Evolutionary conservation across 2,888 invertebrate species (phyloP), one percentile per base, ranked within the genome.

Genomic region (Nebria salina): DNA sequence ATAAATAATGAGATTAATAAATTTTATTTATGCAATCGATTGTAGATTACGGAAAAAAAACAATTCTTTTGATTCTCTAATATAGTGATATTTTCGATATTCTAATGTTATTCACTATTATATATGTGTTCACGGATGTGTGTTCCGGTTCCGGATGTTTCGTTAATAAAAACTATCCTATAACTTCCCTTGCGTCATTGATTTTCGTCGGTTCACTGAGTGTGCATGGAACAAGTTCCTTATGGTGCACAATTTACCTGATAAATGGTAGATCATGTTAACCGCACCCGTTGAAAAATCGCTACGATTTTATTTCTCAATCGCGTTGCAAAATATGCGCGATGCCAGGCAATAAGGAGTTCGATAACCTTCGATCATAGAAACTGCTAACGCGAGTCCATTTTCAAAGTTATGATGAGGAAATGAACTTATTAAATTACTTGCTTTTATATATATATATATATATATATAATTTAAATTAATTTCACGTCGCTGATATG

Each of bases 311-410:
- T 54, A 54, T 54, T 54, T 54, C 7, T 54, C 7, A 54, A 54
- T 6, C 54, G 54, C 8, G 54, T 54, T 54, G 54, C 54, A 54
- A 54, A 54, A 54, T 54, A 54, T 54, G 54, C 11, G 54, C 54
- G 54, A 54, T 54, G 54, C 54, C 13, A 54, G 54, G 54, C 2
- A 54, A 54, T 54, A 8, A 54, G 54, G 54, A 54, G 54, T 54
- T 54, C 54, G 54, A 54, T 54, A 54, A 54, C 54, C 54, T 54
- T 54, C 54, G 54, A 54, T 54, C 54, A 54, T 54, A 54, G 54
- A 54, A 54, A 54, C 54, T 54, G 7, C 54, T 54, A 54, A 13
- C 54, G 54, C 54, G 54, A 54, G 54, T 54, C 54, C 8, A 54
- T 54, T 54, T 54, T 54, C 54, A 54, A 54, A 54, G 11, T 54